phyloP scores from a whole-genome alignment of 2,888 invertebrate species.

The Eupeodes latifasciatus region DNA sequence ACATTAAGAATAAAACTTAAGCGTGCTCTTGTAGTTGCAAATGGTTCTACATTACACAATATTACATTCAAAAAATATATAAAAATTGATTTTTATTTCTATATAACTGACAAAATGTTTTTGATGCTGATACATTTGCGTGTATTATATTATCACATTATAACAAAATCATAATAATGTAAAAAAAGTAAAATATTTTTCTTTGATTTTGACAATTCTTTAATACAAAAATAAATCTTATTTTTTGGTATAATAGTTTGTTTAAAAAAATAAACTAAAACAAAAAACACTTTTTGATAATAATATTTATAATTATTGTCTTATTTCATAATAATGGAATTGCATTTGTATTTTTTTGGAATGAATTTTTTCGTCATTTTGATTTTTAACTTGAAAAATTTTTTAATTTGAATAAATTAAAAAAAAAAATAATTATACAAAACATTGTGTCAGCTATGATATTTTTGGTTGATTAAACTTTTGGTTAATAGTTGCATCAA shows the following conservation, averaged over 20 bases:
- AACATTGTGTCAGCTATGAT: slow-evolving; percentile 85
- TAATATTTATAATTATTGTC: slow-evolving; percentile 35
- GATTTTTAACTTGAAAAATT: slow-evolving; percentile 71
- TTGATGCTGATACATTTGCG: slow-evolving; percentile 82
- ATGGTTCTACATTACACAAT: slow-evolving; percentile 54
- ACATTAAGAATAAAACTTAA: slow-evolving; percentile 76
- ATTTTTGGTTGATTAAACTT: slow-evolving; percentile 78
- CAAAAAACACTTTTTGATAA: slow-evolving; percentile 38
- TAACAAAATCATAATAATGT: slow-evolving; percentile 31
- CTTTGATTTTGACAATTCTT: slow-evolving; percentile 39
- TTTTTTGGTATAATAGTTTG: slow-evolving; percentile 40
- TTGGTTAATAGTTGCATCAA: slow-evolving; percentile 65
- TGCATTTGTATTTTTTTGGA: slow-evolving; percentile 71
- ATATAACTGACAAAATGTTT: slow-evolving; percentile 85
- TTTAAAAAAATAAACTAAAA: slow-evolving; percentile 8
- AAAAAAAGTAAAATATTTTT: slow-evolving; percentile 34
- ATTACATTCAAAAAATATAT: slow-evolving; percentile 30
- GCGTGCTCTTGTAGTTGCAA: slow-evolving; percentile 73
- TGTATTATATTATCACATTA: slow-evolving; percentile 55
- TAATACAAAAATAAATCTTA: slow-evolving; percentile 45
- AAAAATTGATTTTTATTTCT: slow-evolving; percentile 40
- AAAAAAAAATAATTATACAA: slow-evolving; percentile 77
- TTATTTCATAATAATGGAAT: slow-evolving; percentile 64
- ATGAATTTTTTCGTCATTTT: slow-evolving; percentile 35
- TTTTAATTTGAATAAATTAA: slow-evolving; percentile 70